These are phyloP conservation scores for Diprion similis DNA, from an alignment of 1,140 invertebrate genomes.

Conservation along the genomic window DNA sequence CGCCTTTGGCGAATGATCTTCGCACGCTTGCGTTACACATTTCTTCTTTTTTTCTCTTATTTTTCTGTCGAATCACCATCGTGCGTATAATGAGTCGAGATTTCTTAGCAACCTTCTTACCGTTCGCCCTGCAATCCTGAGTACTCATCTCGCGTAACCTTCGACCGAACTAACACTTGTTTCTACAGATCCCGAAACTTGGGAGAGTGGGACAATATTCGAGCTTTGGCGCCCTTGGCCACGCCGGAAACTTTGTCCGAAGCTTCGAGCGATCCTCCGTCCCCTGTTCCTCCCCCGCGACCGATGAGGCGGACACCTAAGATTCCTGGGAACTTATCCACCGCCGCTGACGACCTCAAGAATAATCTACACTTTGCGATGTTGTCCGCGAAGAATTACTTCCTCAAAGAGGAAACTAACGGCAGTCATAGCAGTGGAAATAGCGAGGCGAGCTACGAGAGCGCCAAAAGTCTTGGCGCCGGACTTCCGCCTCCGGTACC, in stretches of 20 bases:
- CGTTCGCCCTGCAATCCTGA: too few relatives aligned
- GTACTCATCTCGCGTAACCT: not conserved
- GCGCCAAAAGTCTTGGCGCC: slow-evolving; percentile 54
- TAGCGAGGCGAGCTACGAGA: slow-evolving; percentile 65
- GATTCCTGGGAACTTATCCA: slow-evolving; percentile 69
- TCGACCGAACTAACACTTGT: not conserved
- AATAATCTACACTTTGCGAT: slow-evolving; percentile 67
- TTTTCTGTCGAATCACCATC: too few relatives aligned
- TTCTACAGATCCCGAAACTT: slow-evolving; percentile 38
- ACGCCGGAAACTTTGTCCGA: slow-evolving; percentile 87
- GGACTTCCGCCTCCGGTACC: slow-evolving; percentile 55
- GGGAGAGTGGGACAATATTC: slow-evolving; percentile 42
- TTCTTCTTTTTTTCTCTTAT: too few relatives aligned
- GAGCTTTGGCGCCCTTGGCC: slow-evolving; percentile 75
- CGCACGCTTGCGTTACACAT: too few relatives aligned
- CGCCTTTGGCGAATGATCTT: too few relatives aligned
- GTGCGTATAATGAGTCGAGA: not conserved
- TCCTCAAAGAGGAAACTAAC: slow-evolving; percentile 45
- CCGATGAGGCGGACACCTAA: slow-evolving; percentile 71
- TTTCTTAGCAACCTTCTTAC: not conserved
- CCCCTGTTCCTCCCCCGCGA: slow-evolving; percentile 47
- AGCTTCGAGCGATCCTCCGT: slow-evolving; percentile 69
- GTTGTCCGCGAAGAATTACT: slow-evolving; percentile 61
- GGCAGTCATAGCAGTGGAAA: slow-evolving; percentile 56
- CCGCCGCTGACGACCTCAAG: slow-evolving; percentile 70